Conservation (phyloP, 2,113 vertebrate species). For the Genyomyrus donnyi region DNA sequence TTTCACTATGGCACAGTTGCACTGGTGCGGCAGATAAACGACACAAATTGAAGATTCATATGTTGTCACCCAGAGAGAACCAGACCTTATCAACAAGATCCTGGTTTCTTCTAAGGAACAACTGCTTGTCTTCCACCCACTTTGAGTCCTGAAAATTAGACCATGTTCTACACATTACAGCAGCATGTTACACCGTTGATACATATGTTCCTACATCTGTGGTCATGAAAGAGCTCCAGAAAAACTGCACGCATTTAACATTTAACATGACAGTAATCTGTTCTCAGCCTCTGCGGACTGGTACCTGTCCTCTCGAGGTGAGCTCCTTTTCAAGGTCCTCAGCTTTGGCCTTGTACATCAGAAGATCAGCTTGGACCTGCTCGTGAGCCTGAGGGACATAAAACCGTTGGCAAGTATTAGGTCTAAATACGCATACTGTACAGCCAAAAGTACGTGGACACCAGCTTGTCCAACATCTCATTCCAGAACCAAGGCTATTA, state of each 20-base stretch:
- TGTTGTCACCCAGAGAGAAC: background rate
- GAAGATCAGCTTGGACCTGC: slow-evolving; percentile 84
- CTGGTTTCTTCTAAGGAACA: slow-evolving; percentile 91
- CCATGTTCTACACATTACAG: background rate
- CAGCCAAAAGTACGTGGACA: background rate
- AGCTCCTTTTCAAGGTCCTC: slow-evolving; percentile 92
- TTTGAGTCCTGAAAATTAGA: slow-evolving; percentile 75
- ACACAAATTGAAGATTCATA: background rate
- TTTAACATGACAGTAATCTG: background rate
- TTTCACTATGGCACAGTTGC: background rate
- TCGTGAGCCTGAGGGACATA: slow-evolving; percentile 75
- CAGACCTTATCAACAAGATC: slow-evolving; percentile 89
- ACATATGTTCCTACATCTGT: background rate
- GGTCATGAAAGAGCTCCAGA: background rate
- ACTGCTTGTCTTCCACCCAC: slow-evolving; percentile 98
- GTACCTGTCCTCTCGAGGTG: slow-evolving; percentile 84
- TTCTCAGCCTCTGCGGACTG: background rate
- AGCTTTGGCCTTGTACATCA: slow-evolving; percentile 92
- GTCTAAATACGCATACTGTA: background rate
- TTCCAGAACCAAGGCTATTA: background rate
- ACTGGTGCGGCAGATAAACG: background rate
- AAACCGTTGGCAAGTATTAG: background rate
- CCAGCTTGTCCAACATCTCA: background rate
- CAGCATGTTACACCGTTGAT: background rate
- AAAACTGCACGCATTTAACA: background rate